Conservation (phyloP, 2,797 vertebrate genomes). For the Notamacropus eugenii region DNA sequence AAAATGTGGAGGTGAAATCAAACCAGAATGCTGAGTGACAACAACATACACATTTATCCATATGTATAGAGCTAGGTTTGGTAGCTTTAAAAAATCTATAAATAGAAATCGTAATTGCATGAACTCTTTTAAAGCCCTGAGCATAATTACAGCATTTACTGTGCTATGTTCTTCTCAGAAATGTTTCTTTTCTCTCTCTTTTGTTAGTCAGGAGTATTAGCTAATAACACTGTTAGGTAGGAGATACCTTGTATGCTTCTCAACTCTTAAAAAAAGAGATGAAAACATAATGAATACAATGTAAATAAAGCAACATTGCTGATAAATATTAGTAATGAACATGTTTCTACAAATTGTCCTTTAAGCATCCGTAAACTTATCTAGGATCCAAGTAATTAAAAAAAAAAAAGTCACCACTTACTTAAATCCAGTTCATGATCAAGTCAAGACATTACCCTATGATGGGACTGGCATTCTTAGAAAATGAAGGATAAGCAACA, state of each 20-base stretch:
- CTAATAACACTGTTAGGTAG: constrained; percentile 35
- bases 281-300: constrained; percentile 45
- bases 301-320: constrained; percentile 50
- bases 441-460: background rate
- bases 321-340: constrained; percentile 53
- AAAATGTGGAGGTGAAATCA: constrained; percentile 60
- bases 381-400: constrained; percentile 30
- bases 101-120: constrained; percentile 63
- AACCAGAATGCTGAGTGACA: constrained; percentile 58
- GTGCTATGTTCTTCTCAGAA: constrained; percentile 49
- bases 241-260: constrained; percentile 45
- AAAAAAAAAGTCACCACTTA: constrained; percentile 30
- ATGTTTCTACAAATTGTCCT: constrained; percentile 50
- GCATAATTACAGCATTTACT: constrained; percentile 61
- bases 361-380: constrained; percentile 43
- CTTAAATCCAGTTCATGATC: background rate
- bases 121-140: constrained; percentile 48
- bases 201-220: constrained; percentile 48
- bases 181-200: constrained; percentile 42
- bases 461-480: background rate
- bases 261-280: constrained; percentile 32
- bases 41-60: background rate
- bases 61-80: background rate
- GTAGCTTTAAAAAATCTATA: constrained; percentile 11
- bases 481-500: background rate